These are phyloP conservation scores for Mastacembelus armatus DNA, from an alignment of 2,797 vertebrate genomes.

Conservation along the genomic window DNA sequence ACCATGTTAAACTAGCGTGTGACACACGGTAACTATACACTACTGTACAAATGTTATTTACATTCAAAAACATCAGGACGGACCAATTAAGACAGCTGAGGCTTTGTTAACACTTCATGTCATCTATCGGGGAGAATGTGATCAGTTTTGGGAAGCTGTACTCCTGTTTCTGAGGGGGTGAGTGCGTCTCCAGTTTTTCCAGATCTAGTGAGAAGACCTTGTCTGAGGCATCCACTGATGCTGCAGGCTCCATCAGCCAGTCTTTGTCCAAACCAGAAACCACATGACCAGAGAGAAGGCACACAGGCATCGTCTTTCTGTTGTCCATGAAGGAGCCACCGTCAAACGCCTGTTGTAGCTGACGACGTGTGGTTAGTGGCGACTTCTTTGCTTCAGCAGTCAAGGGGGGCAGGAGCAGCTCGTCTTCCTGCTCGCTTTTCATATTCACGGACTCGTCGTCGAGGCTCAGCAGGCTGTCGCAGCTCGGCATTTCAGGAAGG, in stretches of 20 bases:
- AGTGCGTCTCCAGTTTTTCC: conserved; percentile 68
- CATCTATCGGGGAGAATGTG: conserved; percentile 81
- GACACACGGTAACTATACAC: conserved; percentile 34
- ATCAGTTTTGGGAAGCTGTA: conserved; percentile 77
- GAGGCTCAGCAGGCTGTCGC: conserved; percentile 72
- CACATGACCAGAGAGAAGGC: neutral
- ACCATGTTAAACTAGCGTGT: neutral
- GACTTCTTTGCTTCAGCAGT: conserved; percentile 13
- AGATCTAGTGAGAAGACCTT: conserved; percentile 81
- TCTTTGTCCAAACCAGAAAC: conserved; percentile 26
- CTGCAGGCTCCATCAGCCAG: conserved; percentile 36
- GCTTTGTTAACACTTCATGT: conserved; percentile 65
- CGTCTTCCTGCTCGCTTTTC: conserved; percentile 36
- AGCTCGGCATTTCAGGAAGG: conserved; percentile 74
- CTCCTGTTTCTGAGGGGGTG: conserved; percentile 59
- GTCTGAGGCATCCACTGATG: conserved; percentile 36
- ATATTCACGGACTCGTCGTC: conserved; percentile 45
- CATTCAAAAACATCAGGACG: neutral
- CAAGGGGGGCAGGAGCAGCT: conserved; percentile 48
- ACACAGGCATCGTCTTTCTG: conserved; percentile 22
- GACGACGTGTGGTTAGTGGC: neutral
- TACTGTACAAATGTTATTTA: conserved; percentile 32
- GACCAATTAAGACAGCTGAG: conserved; percentile 10
- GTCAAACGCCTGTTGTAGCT: neutral
- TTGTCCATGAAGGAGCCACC: conserved; percentile 33